These are phyloP conservation scores for Morus bassanus DNA, from an alignment of 2,797 vertebrate genomes.

Conservation along the genomic window DNA sequence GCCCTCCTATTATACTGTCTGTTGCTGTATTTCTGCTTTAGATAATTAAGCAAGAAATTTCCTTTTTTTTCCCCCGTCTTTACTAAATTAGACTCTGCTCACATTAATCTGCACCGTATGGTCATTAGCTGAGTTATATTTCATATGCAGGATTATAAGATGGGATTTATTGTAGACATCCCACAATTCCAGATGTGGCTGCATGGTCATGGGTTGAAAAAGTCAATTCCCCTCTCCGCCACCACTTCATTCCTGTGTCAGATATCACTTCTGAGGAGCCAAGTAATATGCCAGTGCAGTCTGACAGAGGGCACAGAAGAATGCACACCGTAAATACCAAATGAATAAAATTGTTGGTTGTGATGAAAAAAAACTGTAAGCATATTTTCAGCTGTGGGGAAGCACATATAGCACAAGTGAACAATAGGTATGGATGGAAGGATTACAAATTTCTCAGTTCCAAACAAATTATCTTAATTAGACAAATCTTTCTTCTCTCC, in stretches of 20 bases:
- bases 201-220: neutral
- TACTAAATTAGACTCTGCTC: slow-evolving; percentile 40
- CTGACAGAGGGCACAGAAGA: neutral
- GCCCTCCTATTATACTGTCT: slow-evolving; percentile 6
- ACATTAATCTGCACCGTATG: slow-evolving; percentile 57
- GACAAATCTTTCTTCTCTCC: slow-evolving; percentile 29
- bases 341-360: slow-evolving; percentile 29
- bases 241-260: neutral
- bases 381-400: slow-evolving; percentile 5
- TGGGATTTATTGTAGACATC: slow-evolving; percentile 53
- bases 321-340: neutral
- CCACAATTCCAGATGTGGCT: slow-evolving; percentile 46
- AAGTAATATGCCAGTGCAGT: neutral
- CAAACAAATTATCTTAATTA: slow-evolving; percentile 69
- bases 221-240: slow-evolving; percentile 2
- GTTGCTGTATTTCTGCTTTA: slow-evolving; percentile 14
- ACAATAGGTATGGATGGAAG: slow-evolving; percentile 14
- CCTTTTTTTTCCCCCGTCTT: neutral
- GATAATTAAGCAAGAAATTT: slow-evolving; percentile 47
- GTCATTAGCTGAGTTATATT: slow-evolving; percentile 65
- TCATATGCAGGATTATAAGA: slow-evolving; percentile 50
- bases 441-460: slow-evolving; percentile 28
- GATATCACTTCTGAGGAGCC: neutral
- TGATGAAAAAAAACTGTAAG: slow-evolving; percentile 23
- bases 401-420: neutral